These are phyloP conservation scores for Drosophila robusta DNA, from an alignment of 2,888 invertebrate genomes.

Conservation along the genomic window DNA sequence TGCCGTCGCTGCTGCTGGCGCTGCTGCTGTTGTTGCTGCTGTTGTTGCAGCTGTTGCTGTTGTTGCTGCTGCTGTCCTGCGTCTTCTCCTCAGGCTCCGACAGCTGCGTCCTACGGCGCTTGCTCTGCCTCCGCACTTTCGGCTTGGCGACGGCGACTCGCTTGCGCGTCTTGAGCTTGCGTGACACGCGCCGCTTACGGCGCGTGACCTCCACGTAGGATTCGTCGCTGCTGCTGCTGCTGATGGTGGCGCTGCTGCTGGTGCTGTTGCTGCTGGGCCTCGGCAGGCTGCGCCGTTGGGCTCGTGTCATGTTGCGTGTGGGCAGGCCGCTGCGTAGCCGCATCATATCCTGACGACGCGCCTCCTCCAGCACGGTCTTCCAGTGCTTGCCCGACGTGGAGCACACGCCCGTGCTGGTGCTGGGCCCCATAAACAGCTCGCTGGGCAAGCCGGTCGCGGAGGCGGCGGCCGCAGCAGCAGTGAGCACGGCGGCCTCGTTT, in stretches of 20 bases:
- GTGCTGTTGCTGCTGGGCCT: conserved; percentile 10
- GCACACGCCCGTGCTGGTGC: conserved; percentile 80
- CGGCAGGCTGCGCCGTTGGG: conserved; percentile 22
- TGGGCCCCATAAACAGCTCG: conserved; percentile 80
- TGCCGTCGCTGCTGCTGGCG: conserved; percentile 16
- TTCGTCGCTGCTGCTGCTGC: conserved; percentile 21
- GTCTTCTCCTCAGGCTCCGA: conserved; percentile 5
- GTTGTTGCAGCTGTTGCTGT: conserved; percentile 22
- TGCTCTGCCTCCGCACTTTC: conserved; percentile 9
- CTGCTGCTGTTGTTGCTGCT: conserved; percentile 30
- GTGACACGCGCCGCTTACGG: conserved; percentile 33
- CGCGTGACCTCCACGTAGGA: conserved; percentile 4
- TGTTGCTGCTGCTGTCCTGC: conserved; percentile 21
- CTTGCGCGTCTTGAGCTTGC: conserved; percentile 28
- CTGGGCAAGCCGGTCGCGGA: conserved; percentile 8
- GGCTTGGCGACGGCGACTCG: conserved; percentile 8
- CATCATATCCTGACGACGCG: conserved; percentile 55
- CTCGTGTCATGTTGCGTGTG: conserved; percentile 37
- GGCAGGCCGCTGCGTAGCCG: conserved; percentile 29
- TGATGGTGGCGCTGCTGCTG: conserved; percentile 25
- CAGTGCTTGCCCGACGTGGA: conserved; percentile 70
- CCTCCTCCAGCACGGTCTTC: conserved; percentile 56
- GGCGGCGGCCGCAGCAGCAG: not conserved
- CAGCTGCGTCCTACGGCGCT: conserved; percentile 37
- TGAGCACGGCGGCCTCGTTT: not conserved